These are phyloP conservation scores for Ceratitis capitata DNA, from an alignment of 1,140 invertebrate species.

Conservation along the genomic window DNA sequence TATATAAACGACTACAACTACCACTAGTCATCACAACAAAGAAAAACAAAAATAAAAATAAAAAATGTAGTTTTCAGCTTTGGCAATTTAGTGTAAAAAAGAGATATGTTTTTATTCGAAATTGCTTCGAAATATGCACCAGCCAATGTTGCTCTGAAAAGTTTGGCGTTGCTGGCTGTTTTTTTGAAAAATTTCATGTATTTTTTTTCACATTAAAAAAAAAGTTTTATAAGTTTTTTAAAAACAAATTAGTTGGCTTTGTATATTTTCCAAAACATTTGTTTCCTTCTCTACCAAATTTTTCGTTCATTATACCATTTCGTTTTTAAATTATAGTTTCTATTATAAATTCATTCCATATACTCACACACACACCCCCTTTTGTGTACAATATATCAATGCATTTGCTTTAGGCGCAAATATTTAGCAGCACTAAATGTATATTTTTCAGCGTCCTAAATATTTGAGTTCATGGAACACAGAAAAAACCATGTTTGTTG, in stretches of 20 bases:
- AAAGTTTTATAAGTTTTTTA: not conserved
- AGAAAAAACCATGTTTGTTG: conserved; percentile 3
- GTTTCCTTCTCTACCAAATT: not conserved
- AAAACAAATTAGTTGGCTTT: conserved; percentile 3
- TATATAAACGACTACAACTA: conserved; percentile 30
- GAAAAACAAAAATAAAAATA: conserved; percentile 45
- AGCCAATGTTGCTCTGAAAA: not conserved
- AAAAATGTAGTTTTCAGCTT: conserved; percentile 31
- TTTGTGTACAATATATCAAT: too few species aligned
- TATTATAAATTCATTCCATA: not conserved
- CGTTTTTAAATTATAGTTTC: not conserved
- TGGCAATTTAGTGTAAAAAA: conserved; percentile 30
- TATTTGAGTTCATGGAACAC: not conserved
- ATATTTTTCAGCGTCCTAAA: not conserved
- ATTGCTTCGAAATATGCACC: not conserved
- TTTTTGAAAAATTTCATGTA: not conserved
- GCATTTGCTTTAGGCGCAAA: conserved; percentile 3
- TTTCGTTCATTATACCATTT: not conserved
- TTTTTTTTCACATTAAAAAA: not conserved
- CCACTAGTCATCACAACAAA: not conserved
- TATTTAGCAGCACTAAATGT: not conserved
- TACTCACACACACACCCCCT: too few species aligned
- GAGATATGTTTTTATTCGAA: not conserved
- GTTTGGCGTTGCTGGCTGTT: not conserved
- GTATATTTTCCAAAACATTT: conserved; percentile 1